phyloP scores from a whole-genome alignment of 2,888 invertebrate species.

The Ptychoptera albimana region DNA sequence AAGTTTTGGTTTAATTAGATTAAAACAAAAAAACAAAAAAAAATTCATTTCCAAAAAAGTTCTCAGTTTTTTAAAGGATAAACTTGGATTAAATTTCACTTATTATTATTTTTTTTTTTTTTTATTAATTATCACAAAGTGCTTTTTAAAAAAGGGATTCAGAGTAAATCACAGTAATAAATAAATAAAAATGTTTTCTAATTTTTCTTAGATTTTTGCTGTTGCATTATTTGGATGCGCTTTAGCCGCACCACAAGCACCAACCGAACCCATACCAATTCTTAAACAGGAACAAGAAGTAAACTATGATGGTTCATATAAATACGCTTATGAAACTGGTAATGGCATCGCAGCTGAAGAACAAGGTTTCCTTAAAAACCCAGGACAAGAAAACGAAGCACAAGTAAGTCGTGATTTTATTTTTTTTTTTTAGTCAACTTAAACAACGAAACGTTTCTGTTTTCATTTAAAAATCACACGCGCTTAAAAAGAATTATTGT shows the following conservation, averaged over 20 bases:
- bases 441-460: not conserved
- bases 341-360: slow-evolving; percentile 42
- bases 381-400: slow-evolving; percentile 35
- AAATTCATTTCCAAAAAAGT: too few relatives aligned
- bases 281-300: slow-evolving; percentile 49
- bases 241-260: slow-evolving; percentile 22
- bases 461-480: not conserved
- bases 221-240: slow-evolving; percentile 13
- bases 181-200: not conserved
- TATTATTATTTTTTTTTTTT: too few relatives aligned
- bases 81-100: too few relatives aligned
- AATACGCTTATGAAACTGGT: slow-evolving; percentile 38
- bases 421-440: too few relatives aligned
- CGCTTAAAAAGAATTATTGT: too few relatives aligned
- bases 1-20: too few relatives aligned
- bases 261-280: slow-evolving; percentile 47
- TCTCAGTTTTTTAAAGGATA: too few relatives aligned
- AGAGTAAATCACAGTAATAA: not conserved
- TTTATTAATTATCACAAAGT: not conserved
- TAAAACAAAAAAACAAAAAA: too few relatives aligned
- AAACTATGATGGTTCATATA: slow-evolving; percentile 47
- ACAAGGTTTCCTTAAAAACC: slow-evolving; percentile 39
- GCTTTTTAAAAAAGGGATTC: not conserved
- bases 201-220: slow-evolving; percentile 11
- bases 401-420: slow-evolving; percentile 34